phyloP scores from a whole-genome alignment of 2,113 vertebrate species.

The Dolichotis patagonum region DNA sequence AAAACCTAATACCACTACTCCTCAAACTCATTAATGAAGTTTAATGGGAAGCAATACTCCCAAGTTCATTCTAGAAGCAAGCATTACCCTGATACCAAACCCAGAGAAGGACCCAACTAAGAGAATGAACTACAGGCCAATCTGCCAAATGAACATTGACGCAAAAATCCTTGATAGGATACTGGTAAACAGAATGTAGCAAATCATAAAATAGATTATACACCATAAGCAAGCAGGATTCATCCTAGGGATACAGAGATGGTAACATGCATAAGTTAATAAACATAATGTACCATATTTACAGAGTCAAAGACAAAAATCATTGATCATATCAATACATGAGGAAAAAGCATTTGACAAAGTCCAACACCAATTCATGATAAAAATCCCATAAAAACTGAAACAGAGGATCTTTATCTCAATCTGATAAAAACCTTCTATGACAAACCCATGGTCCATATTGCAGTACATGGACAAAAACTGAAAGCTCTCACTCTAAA shows the following conservation, averaged over 20 bases:
- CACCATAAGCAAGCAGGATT: not conserved
- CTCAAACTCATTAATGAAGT: not conserved
- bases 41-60: not conserved
- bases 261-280: not conserved
- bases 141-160: not conserved
- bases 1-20: not conserved
- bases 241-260: not conserved
- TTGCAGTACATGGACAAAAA: too few relatives aligned
- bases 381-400: not conserved
- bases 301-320: not conserved
- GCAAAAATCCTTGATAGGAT: not conserved
- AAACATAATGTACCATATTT: not conserved
- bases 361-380: not conserved
- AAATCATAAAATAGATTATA: not conserved
- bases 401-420: not conserved
- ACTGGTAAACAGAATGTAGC: not conserved
- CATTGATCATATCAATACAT: not conserved
- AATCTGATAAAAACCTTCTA: not conserved
- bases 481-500: too few relatives aligned
- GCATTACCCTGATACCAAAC: not conserved
- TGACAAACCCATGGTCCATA: too few relatives aligned
- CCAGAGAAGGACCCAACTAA: not conserved
- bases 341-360: not conserved
- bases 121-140: not conserved
- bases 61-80: not conserved